Percentiles rank a stretch among this genome's conserved stretches.
Evolutionary conservation across 2,797 vertebrate species (phyloP).

Genomic region (Phrynocephalus forsythii): DNA sequence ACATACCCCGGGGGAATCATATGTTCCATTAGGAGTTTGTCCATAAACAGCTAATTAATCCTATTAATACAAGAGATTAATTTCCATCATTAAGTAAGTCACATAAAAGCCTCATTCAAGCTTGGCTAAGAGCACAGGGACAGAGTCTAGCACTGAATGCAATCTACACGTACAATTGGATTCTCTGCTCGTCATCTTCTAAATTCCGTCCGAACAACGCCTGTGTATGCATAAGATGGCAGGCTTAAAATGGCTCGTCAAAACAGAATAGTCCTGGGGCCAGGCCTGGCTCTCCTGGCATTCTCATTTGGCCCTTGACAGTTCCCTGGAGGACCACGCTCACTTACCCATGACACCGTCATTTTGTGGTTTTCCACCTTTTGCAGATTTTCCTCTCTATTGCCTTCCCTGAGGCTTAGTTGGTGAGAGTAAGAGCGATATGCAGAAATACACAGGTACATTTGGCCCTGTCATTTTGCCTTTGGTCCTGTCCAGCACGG

Average conservation of each 20-base stretch:
- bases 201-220: background rate
- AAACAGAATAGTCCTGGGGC: too few species aligned
- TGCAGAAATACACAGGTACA: too few species aligned
- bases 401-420: too few species aligned
- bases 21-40: constrained; percentile 22
- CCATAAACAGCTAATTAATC: constrained; percentile 23
- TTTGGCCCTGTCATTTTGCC: too few species aligned
- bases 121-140: background rate
- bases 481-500: too few species aligned
- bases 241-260: background rate
- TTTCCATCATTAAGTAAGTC: constrained; percentile 20
- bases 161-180: background rate
- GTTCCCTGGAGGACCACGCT: too few species aligned
- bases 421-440: too few species aligned
- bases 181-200: background rate
- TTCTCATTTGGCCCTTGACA: too few species aligned
- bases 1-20: constrained; percentile 9
- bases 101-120: constrained; percentile 6
- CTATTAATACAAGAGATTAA: constrained; percentile 25
- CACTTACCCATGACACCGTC: too few species aligned
- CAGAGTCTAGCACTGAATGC: background rate
- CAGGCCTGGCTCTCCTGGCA: too few species aligned
- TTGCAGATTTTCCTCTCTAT: too few species aligned
- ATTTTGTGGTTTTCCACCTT: too few species aligned
- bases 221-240: background rate